Evolutionary conservation across 53 echinoderm and acorn worm species (phyloP), one percentile per base, ranked within the genome.

Genomic region (Echinarachnius parma): DNA sequence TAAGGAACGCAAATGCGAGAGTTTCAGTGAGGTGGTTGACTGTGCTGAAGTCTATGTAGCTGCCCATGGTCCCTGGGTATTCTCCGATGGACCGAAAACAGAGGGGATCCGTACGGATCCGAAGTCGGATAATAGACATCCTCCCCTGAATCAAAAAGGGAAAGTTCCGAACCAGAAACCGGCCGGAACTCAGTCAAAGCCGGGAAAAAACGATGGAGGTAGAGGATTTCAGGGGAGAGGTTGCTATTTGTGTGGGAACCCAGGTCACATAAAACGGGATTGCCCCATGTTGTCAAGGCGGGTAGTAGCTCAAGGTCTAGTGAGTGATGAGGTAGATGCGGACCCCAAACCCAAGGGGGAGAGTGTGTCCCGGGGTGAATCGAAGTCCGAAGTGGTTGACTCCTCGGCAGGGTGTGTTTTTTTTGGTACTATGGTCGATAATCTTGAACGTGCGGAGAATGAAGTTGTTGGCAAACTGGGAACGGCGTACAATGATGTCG

Each of bases 201-300:
- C 42, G 13, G 7, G 42, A 39, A 39, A 5, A 13, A 13, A 9
- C 42, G 42, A 39, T 9, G 13, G 42, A 13, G 13, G 13, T 39
- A 39, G 13, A 13, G 42, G 42, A 9, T 39, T 39, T 13, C 42
- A 39, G 7, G 42, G 42, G 9, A 50, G 18, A 14, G 52, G 52
- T 50, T 50, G 52, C 20, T 50, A 50, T 50, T 14, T 10, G 52
- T 50, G 52, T 50, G 52, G 52, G 4, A 50, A 19, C 18, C 52
- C 52, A 50, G 5, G n/a, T n/a, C n/a, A n/a, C n/a, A 16, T 9
- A 4, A 13, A n/a, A 50, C 9, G 52, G 20, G 18, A 50, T 50
- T 50, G 52, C 18, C 52, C 52, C 52, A 50, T 50, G 52, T 4
- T 50, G 9, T 50, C 52, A 4, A 50, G 4, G 13, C 13, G 10